phyloP scores from a whole-genome alignment of 2,888 invertebrate genomes.

The Drosophila neotestacea region DNA sequence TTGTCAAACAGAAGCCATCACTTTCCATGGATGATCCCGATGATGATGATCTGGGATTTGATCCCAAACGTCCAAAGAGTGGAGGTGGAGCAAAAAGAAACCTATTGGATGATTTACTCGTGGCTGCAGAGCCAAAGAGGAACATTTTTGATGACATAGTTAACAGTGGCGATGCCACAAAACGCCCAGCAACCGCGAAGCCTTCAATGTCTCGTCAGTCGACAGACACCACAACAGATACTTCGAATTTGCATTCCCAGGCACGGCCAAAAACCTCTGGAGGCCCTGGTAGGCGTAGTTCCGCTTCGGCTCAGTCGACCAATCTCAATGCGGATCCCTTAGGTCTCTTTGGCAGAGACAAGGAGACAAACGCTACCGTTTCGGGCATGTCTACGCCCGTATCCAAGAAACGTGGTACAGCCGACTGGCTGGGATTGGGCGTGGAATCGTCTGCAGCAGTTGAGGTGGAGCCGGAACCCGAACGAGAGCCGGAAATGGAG shows the following conservation, averaged over 20 bases:
- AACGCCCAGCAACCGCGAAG: slow-evolving; percentile 70
- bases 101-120: slow-evolving; percentile 61
- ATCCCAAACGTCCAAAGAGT: slow-evolving; percentile 84
- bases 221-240: slow-evolving; percentile 84
- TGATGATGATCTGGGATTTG: slow-evolving; percentile 84
- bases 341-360: slow-evolving; percentile 71
- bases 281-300: slow-evolving; percentile 81
- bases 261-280: slow-evolving; percentile 82
- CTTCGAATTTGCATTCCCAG: slow-evolving; percentile 70
- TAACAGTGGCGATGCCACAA: slow-evolving; percentile 66
- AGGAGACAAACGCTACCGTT: slow-evolving; percentile 61
- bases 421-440: slow-evolving; percentile 84
- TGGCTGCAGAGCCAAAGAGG: slow-evolving; percentile 63
- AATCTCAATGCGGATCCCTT: slow-evolving; percentile 71
- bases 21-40: slow-evolving; percentile 70
- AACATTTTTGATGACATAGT: slow-evolving; percentile 84
- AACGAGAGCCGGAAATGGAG: slow-evolving; percentile 9
- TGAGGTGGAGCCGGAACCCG: slow-evolving; percentile 4
- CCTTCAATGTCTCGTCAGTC: slow-evolving; percentile 83
- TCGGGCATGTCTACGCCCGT: slow-evolving; percentile 76
- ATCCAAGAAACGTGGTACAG: slow-evolving; percentile 75
- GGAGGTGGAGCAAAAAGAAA: slow-evolving; percentile 46
- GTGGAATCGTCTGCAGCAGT: slow-evolving; percentile 54
- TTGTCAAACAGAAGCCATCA: slow-evolving; percentile 68
- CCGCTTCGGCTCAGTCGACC: slow-evolving; percentile 68